A percentile compares a stretch with the other conserved stretches of the same genome.
Evolutionary conservation across 2,113 vertebrate genomes (phyloP).

Genomic region (Scatophagus argus): DNA sequence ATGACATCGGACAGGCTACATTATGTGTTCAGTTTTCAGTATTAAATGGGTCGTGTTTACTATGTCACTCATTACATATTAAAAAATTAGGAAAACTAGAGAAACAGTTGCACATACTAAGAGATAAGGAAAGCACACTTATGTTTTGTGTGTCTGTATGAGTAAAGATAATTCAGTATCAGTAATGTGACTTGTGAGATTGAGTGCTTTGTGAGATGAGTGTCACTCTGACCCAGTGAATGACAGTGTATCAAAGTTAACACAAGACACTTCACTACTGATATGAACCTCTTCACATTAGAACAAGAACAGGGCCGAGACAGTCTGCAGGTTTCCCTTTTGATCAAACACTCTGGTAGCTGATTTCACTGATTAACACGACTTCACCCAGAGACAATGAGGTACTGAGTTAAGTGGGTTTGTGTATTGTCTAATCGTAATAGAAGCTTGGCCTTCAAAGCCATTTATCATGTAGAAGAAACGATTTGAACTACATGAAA

Average conservation of each 20-base stretch:
- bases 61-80: not conserved
- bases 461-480: not conserved
- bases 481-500: not conserved
- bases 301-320: constrained; percentile 3
- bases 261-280: constrained; percentile 12
- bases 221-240: constrained; percentile 56
- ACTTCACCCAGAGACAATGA: constrained; percentile 20
- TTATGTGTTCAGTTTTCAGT: not conserved
- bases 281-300: not conserved
- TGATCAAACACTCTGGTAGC: constrained; percentile 12
- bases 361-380: constrained; percentile 15
- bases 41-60: not conserved
- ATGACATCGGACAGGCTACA: not conserved
- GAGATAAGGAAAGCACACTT: constrained; percentile 7
- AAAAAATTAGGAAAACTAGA: not conserved
- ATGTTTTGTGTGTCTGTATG: constrained; percentile 38
- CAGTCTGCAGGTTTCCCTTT: constrained; percentile 31
- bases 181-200: constrained; percentile 52
- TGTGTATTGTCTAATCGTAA: constrained; percentile 19
- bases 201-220: constrained; percentile 42
- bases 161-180: constrained; percentile 48
- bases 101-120: constrained; percentile 9
- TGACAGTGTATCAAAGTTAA: constrained; percentile 36
- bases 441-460: not conserved
- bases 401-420: constrained; percentile 17